Conservation (phyloP, 2,888 invertebrate species). For the Amphipoea lucens region DNA sequence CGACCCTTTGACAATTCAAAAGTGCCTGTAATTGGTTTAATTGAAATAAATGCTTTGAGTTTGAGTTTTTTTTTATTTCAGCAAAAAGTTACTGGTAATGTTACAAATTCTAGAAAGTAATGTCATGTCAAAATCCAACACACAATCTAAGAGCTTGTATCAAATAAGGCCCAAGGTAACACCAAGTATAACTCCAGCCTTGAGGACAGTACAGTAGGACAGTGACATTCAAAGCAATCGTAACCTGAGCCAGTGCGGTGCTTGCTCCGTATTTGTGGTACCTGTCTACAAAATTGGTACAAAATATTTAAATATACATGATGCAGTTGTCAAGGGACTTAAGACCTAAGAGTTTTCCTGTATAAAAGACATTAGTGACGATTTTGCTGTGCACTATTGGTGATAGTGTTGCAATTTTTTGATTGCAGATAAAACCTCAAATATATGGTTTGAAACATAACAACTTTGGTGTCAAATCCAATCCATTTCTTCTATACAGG, state of each 20-base stretch:
- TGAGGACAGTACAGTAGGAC: conserved; percentile 28
- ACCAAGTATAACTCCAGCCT: conserved; percentile 41
- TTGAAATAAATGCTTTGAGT: no score
- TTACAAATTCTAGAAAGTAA: no score
- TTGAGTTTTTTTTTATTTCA: no score
- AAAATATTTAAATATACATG: conserved; percentile 32
- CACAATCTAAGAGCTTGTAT: conserved; percentile 17
- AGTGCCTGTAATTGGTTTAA: no score
- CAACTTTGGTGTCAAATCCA: background rate
- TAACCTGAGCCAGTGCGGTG: conserved; percentile 53
- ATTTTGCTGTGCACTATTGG: conserved; percentile 22
- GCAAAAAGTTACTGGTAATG: no score
- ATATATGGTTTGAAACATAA: background rate
- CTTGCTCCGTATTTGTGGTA: conserved; percentile 22
- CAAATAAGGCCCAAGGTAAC: conserved; percentile 35
- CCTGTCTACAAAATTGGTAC: conserved; percentile 49
- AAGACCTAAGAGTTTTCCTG: background rate
- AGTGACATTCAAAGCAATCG: conserved; percentile 53
- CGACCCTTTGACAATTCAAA: no score
- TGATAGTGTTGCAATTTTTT: background rate
- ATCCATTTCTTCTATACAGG: background rate
- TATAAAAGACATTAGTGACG: background rate
- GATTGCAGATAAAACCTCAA: background rate
- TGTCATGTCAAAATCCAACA: conserved; percentile 17
- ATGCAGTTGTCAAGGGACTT: conserved; percentile 19